phyloP scores from a whole-genome alignment of 2,797 vertebrate species.

The Gorsachius magnificus region DNA sequence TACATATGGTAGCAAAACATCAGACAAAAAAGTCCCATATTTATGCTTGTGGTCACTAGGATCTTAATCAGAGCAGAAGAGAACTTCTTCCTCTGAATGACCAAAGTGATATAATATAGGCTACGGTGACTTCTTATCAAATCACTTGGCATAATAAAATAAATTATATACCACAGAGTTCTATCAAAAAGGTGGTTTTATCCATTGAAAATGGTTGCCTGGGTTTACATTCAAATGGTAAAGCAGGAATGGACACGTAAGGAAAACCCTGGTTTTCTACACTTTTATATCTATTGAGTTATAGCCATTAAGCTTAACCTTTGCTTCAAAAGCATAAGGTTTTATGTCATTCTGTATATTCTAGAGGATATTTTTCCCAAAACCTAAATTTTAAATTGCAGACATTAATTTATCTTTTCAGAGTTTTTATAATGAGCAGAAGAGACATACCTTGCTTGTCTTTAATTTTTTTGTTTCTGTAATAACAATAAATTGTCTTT shows the following conservation, averaged over 20 bases:
- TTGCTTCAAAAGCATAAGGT: neutral
- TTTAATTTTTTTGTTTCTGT: neutral
- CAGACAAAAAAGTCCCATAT: neutral
- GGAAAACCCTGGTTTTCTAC: neutral
- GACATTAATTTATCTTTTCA: neutral
- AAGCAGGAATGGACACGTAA: neutral
- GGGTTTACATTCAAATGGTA: neutral
- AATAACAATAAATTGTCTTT: neutral
- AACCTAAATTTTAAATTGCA: neutral
- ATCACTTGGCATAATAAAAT: neutral
- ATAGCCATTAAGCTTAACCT: neutral
- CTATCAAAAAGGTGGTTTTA: neutral
- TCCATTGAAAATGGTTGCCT: neutral
- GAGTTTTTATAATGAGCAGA: neutral
- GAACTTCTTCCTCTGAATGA: neutral
- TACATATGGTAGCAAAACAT: neutral
- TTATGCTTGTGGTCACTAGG: neutral
- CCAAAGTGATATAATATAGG: neutral
- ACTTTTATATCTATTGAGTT: neutral
- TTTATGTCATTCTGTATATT: neutral
- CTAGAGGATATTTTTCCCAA: neutral
- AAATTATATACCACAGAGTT: neutral
- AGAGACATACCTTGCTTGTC: fast-evolving
- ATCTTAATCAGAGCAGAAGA: neutral
- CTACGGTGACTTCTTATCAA: neutral